Evolutionary conservation across 2,888 invertebrate genomes (phyloP).

Genomic region (Drosophila formosana): DNA sequence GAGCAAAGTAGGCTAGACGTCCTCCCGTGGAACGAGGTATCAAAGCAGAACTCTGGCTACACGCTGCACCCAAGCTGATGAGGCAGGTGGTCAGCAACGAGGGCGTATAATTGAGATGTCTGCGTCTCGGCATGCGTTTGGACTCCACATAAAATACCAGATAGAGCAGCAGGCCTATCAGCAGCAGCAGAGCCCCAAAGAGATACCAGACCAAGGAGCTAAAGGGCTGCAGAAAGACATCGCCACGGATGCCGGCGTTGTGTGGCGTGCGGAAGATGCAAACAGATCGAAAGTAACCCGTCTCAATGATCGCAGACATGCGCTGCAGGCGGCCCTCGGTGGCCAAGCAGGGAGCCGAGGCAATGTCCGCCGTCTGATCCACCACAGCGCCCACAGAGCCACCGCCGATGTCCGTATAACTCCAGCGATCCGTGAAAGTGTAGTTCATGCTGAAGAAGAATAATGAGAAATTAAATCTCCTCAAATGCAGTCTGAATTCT

Average conservation of each 20-base stretch:
- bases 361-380: constrained; percentile 68
- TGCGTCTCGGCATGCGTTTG: constrained; percentile 39
- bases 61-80: constrained; percentile 85
- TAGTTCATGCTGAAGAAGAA: constrained; percentile 59
- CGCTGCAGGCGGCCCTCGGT: constrained; percentile 58
- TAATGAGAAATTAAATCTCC: no score
- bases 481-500: no score
- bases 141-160: constrained; percentile 79
- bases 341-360: constrained; percentile 63
- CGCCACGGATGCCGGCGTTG: constrained; percentile 86
- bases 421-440: constrained; percentile 73
- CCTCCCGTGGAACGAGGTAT: constrained; percentile 85
- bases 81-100: constrained; percentile 80
- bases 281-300: constrained; percentile 82
- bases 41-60: constrained; percentile 85
- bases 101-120: constrained; percentile 65
- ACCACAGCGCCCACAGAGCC: constrained; percentile 78
- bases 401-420: constrained; percentile 67
- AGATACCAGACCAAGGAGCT: constrained; percentile 86
- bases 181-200: constrained; percentile 82
- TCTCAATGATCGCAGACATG: constrained; percentile 60
- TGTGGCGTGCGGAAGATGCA: constrained; percentile 88
- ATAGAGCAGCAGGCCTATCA: constrained; percentile 82
- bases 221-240: constrained; percentile 87
- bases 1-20: constrained; percentile 76